Evolutionary conservation across 2,888 invertebrate genomes (phyloP).

Genomic region (Ceramica pisi): DNA sequence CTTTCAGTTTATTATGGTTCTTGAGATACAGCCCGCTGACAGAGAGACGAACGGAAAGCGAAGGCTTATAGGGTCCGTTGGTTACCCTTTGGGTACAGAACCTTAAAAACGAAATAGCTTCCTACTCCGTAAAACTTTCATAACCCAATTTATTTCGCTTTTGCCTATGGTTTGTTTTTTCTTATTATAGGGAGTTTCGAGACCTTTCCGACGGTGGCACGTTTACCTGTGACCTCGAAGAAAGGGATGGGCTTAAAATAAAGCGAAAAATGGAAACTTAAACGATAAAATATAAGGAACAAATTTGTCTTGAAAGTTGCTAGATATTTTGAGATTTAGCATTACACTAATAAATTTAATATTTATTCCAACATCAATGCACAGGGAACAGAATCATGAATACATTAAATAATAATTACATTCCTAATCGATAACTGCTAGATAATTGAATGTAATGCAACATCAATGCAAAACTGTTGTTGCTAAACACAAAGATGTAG

Average conservation of each 20-base stretch:
- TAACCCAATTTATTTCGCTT: conserved; percentile 22
- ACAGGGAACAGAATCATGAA: conserved; percentile 9
- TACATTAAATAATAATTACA: conserved; percentile 15
- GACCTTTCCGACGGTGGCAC: conserved; percentile 4
- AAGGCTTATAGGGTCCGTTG: no score
- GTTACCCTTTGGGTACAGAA: no score
- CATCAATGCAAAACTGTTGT: neutral
- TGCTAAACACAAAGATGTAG: neutral
- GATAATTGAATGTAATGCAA: conserved; percentile 20
- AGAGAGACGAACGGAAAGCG: no score
- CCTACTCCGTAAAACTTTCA: conserved; percentile 25
- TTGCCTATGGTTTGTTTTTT: conserved; percentile 3
- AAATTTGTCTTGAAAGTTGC: neutral
- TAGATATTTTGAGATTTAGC: neutral
- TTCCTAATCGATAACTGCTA: conserved; percentile 31
- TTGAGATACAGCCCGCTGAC: no score
- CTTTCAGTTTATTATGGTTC: no score
- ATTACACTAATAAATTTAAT: neutral
- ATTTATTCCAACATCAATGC: neutral
- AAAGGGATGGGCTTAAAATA: conserved; percentile 6
- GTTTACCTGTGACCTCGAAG: conserved; percentile 42
- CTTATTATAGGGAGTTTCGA: conserved; percentile 18
- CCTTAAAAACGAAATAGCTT: conserved; percentile 12
- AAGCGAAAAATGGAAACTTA: conserved; percentile 20
- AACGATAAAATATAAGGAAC: no score